Percentiles rank a stretch among this genome's conserved stretches.
phyloP scores from a whole-genome alignment of 64 coral and sea anemone genomes.

The Porites lutea region DNA sequence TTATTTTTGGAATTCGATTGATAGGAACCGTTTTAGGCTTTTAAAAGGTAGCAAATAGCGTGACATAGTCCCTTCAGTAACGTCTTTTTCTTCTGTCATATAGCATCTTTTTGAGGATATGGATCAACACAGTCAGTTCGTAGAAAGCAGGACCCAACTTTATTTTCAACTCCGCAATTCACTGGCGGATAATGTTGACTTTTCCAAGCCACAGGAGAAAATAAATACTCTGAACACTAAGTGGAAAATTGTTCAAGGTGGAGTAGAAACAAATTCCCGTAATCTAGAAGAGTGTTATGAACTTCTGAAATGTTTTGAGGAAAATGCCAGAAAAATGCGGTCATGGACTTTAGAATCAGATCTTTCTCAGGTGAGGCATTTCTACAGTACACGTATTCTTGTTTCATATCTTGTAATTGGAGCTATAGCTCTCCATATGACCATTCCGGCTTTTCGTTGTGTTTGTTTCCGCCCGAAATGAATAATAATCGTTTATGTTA shows the following conservation, averaged over 20 bases:
- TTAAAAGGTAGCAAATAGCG: no score
- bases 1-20: no score
- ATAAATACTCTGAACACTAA: slow-evolving; percentile 64
- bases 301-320: slow-evolving; percentile 72
- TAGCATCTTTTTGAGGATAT: slow-evolving; percentile 81
- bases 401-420: no score
- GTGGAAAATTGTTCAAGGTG: slow-evolving; percentile 75
- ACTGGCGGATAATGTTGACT: slow-evolving; percentile 81
- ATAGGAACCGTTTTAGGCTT: no score
- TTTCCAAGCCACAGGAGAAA: slow-evolving; percentile 75
- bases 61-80: no score
- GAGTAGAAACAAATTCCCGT: slow-evolving; percentile 47
- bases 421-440: no score
- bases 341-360: slow-evolving; percentile 71
- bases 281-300: slow-evolving; percentile 71
- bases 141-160: slow-evolving; percentile 75
- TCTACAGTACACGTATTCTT: neutral
- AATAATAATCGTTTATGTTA: no score
- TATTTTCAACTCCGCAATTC: slow-evolving; percentile 55
- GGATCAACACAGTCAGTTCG: slow-evolving; percentile 76
- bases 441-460: neutral
- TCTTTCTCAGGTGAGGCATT: slow-evolving; percentile 55
- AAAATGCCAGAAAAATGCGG: slow-evolving; percentile 65
- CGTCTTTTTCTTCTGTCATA: neutral
- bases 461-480: neutral